Percentiles rank a stretch among this genome's conserved stretches.
Conservation (phyloP, 2,888 invertebrate species). For the Sinotaia quadrata region DNA sequence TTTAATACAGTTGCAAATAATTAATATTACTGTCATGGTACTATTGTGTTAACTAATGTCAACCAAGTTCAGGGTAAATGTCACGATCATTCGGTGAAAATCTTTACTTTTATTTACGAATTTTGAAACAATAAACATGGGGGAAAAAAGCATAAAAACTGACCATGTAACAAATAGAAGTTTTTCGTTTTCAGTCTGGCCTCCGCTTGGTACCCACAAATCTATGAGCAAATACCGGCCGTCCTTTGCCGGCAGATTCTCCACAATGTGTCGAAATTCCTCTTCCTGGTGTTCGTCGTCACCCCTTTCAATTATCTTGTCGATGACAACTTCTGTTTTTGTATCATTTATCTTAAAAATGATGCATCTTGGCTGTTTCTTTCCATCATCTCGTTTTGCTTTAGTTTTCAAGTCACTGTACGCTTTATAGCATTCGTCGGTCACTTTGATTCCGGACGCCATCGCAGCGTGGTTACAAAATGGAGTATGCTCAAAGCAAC, state of each 20-base stretch:
- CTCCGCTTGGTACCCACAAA: not conserved
- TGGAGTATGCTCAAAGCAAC: not conserved
- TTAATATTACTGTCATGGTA: too few relatives aligned
- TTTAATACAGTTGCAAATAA: too few relatives aligned
- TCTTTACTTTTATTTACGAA: not conserved
- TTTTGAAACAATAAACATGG: not conserved
- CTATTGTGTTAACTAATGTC: too few relatives aligned
- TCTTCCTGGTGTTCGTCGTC: not conserved
- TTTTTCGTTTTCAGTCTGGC: not conserved
- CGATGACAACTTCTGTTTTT: not conserved
- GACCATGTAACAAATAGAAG: not conserved
- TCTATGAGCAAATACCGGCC: not conserved
- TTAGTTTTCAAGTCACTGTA: not conserved
- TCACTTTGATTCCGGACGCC: conserved; percentile 1
- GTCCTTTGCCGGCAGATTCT: not conserved
- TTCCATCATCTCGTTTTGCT: not conserved
- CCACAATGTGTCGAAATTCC: not conserved
- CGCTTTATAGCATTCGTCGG: not conserved
- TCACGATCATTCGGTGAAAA: not conserved
- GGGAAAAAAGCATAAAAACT: not conserved
- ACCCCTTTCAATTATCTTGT: not conserved
- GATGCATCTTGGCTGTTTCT: not conserved
- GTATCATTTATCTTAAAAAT: not conserved
- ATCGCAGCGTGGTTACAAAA: too few relatives aligned
- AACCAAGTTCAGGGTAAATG: not conserved